Conservation (phyloP, 2,888 invertebrate species). For the Ligdia adustata region DNA sequence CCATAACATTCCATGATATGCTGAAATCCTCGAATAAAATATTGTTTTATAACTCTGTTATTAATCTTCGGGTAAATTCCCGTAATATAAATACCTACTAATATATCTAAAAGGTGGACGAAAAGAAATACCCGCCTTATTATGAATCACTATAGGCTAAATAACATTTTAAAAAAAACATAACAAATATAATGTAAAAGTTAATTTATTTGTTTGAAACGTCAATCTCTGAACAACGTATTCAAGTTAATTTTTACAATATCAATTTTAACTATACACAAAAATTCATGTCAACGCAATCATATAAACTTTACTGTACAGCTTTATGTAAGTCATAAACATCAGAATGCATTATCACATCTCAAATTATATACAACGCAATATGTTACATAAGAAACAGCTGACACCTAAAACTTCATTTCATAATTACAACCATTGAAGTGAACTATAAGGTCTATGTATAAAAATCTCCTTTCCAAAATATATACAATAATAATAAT, state of each 20-base stretch:
- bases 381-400: constrained; percentile 54
- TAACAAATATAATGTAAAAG: constrained; percentile 65
- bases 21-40: no score
- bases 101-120: no score
- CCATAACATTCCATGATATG: no score
- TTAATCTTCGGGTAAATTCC: no score
- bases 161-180: constrained; percentile 8
- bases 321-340: constrained; percentile 70
- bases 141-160: no score
- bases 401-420: constrained; percentile 62
- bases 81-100: no score
- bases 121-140: no score
- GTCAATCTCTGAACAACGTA: constrained; percentile 78
- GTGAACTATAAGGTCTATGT: constrained; percentile 68
- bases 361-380: constrained; percentile 71
- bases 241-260: constrained; percentile 78
- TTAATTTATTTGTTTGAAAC: constrained; percentile 80
- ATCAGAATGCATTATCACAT: constrained; percentile 79
- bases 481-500: constrained; percentile 69
- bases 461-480: constrained; percentile 78
- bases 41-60: no score
- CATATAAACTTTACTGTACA: constrained; percentile 79
- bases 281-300: constrained; percentile 75
- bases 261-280: constrained; percentile 74
- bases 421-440: constrained; percentile 58